Evolutionary conservation across 2,797 vertebrate species (phyloP), one percentile per base, ranked within the genome.

Genomic region (Atherinosoma microstoma): DNA sequence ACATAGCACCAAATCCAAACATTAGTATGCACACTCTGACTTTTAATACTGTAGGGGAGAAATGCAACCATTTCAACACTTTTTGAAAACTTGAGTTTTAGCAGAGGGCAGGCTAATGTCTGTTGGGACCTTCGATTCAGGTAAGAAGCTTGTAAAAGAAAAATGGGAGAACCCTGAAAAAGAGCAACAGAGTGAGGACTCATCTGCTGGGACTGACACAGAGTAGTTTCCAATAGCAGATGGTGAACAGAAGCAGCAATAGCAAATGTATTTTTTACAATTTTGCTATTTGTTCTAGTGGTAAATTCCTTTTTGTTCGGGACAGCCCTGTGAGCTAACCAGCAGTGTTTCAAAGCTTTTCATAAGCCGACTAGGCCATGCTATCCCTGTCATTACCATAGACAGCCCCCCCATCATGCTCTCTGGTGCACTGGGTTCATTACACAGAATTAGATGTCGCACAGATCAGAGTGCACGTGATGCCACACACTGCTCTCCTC

Each of bases 401-500:
- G 84, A 88, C 83, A 76, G 70, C 85, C 92, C 77, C 75, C 88
- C 85, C 79, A 86, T 84, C 90, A 92, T 66, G 76, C 84, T 86
- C 85, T 81, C 75, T 84, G 86, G 81, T 86, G 83, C 87, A 84
- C 82, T 73, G 86, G 89, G 88, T 93, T 94, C 91, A 93, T 94
- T 91, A 93, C 92, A 84, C 79, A 76, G 88, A 92, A 90, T 91
- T 90, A 91, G 86, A 93, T 85, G 91, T 92, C 91, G 91, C 86
- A 88, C 89, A 87, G 93, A 93, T 92, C 91, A 93, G 90, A 88
- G 87, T 73, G 76, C 45, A 73, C 60, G 73, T 87, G 90, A 91
- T 87, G 90, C 85, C 89, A 85, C 91, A 92, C 85, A 84, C 88
- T 79, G 87, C 79, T 87, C 81, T 59, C 77, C 87, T 86, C 86